Conservation (phyloP, 2,888 invertebrate genomes). For the Andrena fulva region DNA sequence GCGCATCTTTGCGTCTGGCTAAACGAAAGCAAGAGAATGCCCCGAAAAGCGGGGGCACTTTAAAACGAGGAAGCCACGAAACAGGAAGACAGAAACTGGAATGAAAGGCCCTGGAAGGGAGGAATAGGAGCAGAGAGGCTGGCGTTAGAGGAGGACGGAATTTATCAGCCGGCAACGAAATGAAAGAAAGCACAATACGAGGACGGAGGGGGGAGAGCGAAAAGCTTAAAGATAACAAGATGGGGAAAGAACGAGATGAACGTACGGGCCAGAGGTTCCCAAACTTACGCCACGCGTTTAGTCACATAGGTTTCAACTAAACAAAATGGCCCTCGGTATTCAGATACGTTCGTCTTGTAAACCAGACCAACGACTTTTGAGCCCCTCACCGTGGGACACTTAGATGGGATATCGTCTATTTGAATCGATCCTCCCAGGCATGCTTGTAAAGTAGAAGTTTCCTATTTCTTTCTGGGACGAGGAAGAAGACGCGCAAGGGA, state of each 20-base stretch:
- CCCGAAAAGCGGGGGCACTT: neutral
- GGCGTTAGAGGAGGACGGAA: conserved; percentile 30
- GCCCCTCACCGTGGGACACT: no score
- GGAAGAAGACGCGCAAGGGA: no score
- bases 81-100: conserved; percentile 31
- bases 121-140: neutral
- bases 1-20: conserved; percentile 42
- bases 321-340: no score
- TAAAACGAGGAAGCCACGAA: neutral
- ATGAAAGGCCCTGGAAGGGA: conserved; percentile 8
- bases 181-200: conserved; percentile 53
- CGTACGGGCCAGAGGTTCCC: conserved; percentile 35
- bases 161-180: conserved; percentile 55
- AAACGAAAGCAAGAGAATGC: conserved; percentile 21
- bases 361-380: no score
- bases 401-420: no score
- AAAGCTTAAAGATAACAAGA: conserved; percentile 59
- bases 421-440: no score
- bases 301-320: no score
- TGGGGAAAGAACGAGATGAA: conserved; percentile 3
- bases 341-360: no score
- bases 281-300: conserved; percentile 4
- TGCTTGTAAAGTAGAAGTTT: no score
- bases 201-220: conserved; percentile 11
- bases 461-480: no score